Conservation (phyloP, 2,797 vertebrate genomes). For the Poecilia wingei region DNA sequence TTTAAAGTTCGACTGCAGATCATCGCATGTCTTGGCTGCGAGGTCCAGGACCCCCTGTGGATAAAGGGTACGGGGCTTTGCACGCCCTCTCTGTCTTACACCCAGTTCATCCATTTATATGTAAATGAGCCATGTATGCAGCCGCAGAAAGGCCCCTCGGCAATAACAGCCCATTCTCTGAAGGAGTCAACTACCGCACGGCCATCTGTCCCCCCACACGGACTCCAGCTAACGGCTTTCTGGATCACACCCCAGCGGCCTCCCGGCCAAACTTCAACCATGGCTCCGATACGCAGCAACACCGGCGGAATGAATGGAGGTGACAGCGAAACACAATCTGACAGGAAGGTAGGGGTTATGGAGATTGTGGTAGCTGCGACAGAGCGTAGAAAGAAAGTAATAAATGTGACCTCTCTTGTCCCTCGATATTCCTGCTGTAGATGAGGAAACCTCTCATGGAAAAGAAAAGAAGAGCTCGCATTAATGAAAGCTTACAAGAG, state of each 20-base stretch:
- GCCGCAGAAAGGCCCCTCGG: constrained; percentile 35
- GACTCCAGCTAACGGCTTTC: constrained; percentile 67
- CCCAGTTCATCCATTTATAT: constrained; percentile 76
- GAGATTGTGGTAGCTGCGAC: neutral
- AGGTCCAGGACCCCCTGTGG: constrained; percentile 6
- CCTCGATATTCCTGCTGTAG: constrained; percentile 62
- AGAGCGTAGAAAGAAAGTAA: neutral
- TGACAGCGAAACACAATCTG: constrained; percentile 69
- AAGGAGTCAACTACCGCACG: constrained; percentile 52
- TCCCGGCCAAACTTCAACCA: constrained; percentile 54
- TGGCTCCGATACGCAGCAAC: constrained; percentile 83
- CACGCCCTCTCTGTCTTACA: constrained; percentile 22
- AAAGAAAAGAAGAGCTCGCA: constrained; percentile 91
- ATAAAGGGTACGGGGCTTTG: neutral
- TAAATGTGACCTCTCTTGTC: neutral
- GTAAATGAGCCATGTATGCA: constrained; percentile 82
- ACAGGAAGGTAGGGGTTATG: constrained; percentile 82
- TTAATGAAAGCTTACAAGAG: constrained; percentile 94
- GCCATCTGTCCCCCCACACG: constrained; percentile 80
- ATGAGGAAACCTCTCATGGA: constrained; percentile 92
- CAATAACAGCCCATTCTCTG: constrained; percentile 48
- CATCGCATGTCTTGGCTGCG: neutral
- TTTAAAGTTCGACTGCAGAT: neutral
- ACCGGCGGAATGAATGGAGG: constrained; percentile 59
- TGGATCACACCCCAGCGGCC: constrained; percentile 48